Conservation (phyloP, 2,113 vertebrate genomes). For the Jaculus jaculus region DNA sequence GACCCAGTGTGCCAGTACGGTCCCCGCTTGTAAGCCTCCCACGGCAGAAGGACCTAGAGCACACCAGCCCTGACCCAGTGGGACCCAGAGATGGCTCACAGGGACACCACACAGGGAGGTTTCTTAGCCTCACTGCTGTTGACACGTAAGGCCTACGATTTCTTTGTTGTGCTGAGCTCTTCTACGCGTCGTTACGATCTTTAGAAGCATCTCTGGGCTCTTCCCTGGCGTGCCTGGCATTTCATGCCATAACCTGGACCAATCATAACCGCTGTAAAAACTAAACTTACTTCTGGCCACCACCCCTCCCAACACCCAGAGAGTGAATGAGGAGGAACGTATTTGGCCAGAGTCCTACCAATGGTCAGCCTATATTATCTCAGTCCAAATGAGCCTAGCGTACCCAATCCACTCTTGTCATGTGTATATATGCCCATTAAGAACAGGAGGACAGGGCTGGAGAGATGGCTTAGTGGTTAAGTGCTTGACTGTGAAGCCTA, state of each 20-base stretch:
- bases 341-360: neutral
- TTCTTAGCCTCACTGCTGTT: neutral
- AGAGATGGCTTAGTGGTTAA: too few species aligned
- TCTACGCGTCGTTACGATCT: neutral
- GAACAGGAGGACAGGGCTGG: too few species aligned
- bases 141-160: neutral
- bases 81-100: neutral
- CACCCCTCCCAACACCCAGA: neutral
- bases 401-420: neutral
- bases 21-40: neutral
- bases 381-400: neutral
- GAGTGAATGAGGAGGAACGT: neutral
- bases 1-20: neutral
- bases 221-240: neutral
- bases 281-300: neutral
- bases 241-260: neutral
- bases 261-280: neutral
- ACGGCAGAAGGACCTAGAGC: accelerated
- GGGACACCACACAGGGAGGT: neutral
- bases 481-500: too few species aligned
- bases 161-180: neutral
- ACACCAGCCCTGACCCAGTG: neutral
- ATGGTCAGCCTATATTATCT: neutral
- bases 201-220: neutral
- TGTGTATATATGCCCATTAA: neutral